phyloP scores from a whole-genome alignment of 2,888 invertebrate species.

The Mimumesa dahlbomi region DNA sequence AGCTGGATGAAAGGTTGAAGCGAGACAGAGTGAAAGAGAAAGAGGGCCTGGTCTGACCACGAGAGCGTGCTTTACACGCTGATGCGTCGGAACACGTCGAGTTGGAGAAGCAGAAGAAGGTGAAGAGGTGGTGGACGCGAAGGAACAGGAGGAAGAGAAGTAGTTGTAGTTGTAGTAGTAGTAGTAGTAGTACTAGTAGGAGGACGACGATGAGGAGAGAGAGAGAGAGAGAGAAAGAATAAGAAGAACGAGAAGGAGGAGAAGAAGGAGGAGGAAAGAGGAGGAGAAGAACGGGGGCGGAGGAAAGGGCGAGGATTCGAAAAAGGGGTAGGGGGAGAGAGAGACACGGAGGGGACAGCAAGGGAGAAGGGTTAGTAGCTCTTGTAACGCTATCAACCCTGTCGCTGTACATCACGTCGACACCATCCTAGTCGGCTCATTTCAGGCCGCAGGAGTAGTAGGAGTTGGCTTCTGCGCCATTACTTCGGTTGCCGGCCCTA shows the following conservation, averaged over 20 bases:
- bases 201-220: constrained; percentile 2
- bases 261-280: constrained; percentile 4
- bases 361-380: constrained; percentile 78
- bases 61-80: constrained; percentile 71
- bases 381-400: constrained; percentile 80
- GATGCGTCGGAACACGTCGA: constrained; percentile 64
- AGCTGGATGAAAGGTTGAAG: constrained; percentile 10
- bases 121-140: constrained; percentile 33
- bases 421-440: constrained; percentile 79
- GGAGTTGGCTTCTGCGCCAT: constrained; percentile 77
- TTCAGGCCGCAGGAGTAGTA: constrained; percentile 72
- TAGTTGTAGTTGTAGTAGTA: constrained; percentile 1
- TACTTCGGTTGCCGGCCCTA: constrained; percentile 67
- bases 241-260: background rate
- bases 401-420: constrained; percentile 80
- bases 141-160: constrained; percentile 23
- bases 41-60: constrained; percentile 53
- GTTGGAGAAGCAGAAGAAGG: constrained; percentile 31
- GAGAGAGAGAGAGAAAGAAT: constrained; percentile 15
- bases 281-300: constrained; percentile 19
- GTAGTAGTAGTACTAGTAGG: too few relatives aligned
- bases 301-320: constrained; percentile 26
- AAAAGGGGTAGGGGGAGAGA: constrained; percentile 13
- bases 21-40: constrained; percentile 22
- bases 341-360: constrained; percentile 42